phyloP scores from a whole-genome alignment of 1,140 invertebrate species.

The Drosophila funebris region DNA sequence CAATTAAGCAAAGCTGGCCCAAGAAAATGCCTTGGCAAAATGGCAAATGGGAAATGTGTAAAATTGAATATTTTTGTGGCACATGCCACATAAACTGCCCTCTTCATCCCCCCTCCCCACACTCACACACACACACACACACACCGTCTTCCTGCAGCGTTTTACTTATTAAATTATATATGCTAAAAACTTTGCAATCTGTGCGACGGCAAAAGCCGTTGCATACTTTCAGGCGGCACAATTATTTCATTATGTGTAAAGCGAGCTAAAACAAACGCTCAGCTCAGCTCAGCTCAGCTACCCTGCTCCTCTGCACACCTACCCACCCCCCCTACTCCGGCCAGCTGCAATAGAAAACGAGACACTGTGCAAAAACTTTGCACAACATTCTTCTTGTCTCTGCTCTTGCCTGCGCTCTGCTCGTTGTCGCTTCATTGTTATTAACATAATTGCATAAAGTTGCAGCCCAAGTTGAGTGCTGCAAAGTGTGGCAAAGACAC shows the following conservation, averaged over 20 bases:
- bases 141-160: constrained; percentile 46
- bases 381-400: constrained; percentile 34
- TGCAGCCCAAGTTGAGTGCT: constrained; percentile 21
- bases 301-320: neutral
- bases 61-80: constrained; percentile 63
- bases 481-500: constrained; percentile 43
- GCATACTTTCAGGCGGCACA: constrained; percentile 44
- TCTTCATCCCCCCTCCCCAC: too few relatives aligned
- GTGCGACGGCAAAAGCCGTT: constrained; percentile 8
- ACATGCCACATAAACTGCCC: constrained; percentile 64
- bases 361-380: too few relatives aligned
- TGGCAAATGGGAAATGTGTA: constrained; percentile 12
- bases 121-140: too few relatives aligned
- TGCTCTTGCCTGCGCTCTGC: constrained; percentile 7
- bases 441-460: constrained; percentile 79
- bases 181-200: constrained; percentile 53
- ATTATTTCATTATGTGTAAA: constrained; percentile 75
- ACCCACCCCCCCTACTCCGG: neutral
- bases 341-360: constrained; percentile 1
- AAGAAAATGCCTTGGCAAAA: constrained; percentile 33
- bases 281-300: too few relatives aligned
- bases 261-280: constrained; percentile 50
- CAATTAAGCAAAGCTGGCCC: constrained; percentile 68
- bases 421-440: constrained; percentile 67
- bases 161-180: constrained; percentile 76